Evolutionary conservation across 2,888 invertebrate species (phyloP).

Genomic region (Hydroisotoma schaefferi): DNA sequence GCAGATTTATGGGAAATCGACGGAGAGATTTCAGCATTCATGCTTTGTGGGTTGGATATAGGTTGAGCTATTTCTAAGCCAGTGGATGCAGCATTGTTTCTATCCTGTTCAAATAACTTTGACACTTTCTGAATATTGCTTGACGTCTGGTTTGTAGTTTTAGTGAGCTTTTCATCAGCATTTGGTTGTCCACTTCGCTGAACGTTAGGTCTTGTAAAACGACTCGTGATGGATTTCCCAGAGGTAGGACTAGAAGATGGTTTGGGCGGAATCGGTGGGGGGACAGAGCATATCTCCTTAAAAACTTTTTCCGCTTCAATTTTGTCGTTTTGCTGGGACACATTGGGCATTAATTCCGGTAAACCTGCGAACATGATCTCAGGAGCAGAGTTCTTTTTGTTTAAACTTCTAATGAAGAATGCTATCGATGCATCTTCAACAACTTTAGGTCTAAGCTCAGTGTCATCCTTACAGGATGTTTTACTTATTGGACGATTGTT

Average conservation of each 20-base stretch:
- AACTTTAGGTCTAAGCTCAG: neutral
- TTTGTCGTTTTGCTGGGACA: neutral
- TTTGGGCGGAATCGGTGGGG: conserved; percentile 23
- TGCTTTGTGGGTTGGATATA: no score
- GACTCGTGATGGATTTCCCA: no score
- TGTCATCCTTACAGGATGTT: neutral
- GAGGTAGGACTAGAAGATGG: no score
- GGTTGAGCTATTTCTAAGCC: no score
- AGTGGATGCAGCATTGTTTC: no score
- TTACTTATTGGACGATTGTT: conserved; percentile 39
- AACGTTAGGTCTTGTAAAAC: no score
- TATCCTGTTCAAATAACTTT: no score
- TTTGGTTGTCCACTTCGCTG: no score
- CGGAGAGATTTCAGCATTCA: conserved; percentile 17
- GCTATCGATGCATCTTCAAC: neutral
- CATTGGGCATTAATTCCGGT: conserved; percentile 1
- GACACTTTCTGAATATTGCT: no score
- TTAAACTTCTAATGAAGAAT: conserved; percentile 21
- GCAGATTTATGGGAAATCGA: conserved; percentile 33
- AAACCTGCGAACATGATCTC: conserved; percentile 36
- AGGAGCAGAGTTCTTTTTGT: conserved; percentile 46
- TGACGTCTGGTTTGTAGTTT: no score
- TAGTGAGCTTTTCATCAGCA: no score
- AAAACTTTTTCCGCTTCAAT: conserved; percentile 19
- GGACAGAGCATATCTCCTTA: conserved; percentile 9